phyloP scores from a whole-genome alignment of 1,140 invertebrate genomes.

The Popillia japonica region DNA sequence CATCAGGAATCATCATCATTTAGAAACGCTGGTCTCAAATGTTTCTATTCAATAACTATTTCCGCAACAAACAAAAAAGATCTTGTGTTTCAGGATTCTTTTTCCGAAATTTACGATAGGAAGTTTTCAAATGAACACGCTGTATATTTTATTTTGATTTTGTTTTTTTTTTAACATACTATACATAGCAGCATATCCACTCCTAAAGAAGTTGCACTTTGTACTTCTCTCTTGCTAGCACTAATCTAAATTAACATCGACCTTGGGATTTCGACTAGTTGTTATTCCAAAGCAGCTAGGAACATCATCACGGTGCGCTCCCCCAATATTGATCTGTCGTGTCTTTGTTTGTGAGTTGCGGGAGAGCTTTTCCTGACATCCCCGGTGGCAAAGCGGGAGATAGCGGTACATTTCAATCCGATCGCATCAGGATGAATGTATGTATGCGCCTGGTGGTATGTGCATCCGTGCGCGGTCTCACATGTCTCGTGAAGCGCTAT shows the following conservation, averaged over 20 bases:
- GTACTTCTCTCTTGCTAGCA: neutral
- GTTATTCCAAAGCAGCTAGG: neutral
- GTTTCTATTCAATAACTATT: no score
- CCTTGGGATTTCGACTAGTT: neutral
- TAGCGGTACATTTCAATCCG: neutral
- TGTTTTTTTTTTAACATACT: no score
- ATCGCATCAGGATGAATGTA: neutral
- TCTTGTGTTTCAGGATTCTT: no score
- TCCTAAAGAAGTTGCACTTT: neutral
- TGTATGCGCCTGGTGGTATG: neutral
- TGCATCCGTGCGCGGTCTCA: neutral
- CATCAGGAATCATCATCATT: no score
- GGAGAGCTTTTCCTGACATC: neutral
- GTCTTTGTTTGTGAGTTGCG: neutral
- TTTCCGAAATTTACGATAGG: no score
- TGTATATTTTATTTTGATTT: no score
- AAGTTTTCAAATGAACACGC: no score
- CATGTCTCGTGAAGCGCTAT: neutral
- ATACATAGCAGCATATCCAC: neutral
- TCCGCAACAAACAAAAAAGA: no score
- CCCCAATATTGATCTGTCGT: slow-evolving; percentile 1
- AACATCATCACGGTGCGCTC: neutral
- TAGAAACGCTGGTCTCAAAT: no score
- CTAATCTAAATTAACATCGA: neutral
- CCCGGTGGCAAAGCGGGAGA: neutral